Percentiles rank a stretch among this genome's conserved stretches.
phyloP scores from a whole-genome alignment of 2,888 invertebrate genomes.

The Caenorhabditis auriculariae region DNA sequence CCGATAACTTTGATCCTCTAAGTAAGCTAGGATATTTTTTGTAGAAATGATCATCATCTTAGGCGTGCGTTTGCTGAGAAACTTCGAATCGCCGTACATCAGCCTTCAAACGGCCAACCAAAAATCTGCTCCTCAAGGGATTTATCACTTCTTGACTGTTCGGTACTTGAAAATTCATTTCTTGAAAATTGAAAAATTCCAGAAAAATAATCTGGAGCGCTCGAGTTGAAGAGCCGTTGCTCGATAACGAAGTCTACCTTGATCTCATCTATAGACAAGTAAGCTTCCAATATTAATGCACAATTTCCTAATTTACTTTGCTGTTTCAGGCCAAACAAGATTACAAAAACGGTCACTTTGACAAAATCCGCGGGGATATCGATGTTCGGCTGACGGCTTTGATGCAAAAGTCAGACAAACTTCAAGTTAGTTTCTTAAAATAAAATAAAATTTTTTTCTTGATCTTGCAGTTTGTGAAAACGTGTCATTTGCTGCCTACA shows the following conservation, averaged over 20 bases:
- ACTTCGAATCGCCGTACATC: constrained; percentile 95
- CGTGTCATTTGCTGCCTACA: constrained; percentile 80
- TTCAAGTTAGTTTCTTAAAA: constrained; percentile 8
- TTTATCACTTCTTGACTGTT: constrained; percentile 30
- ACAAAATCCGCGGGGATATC: constrained; percentile 5
- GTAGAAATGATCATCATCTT: constrained; percentile 53
- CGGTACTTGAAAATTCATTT: constrained; percentile 9
- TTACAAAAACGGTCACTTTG: constrained; percentile 5
- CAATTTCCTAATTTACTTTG: neutral
- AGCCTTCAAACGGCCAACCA: constrained; percentile 70
- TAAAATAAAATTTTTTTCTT: neutral
- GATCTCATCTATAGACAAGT: constrained; percentile 52
- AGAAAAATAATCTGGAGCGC: constrained; percentile 54
- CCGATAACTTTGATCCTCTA: constrained; percentile 29
- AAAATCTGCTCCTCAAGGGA: constrained; percentile 37
- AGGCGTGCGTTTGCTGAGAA: constrained; percentile 85
- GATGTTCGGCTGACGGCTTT: constrained; percentile 16
- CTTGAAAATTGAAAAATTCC: neutral
- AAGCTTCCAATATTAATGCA: too few species aligned
- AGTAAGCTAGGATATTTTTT: constrained; percentile 14
- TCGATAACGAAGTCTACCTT: constrained; percentile 41
- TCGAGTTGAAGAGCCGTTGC: constrained; percentile 40
- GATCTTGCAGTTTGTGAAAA: constrained; percentile 77
- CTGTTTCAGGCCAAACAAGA: constrained; percentile 19
- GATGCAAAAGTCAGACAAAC: constrained; percentile 22